Evolutionary conservation across 2,888 invertebrate genomes (phyloP).

Genomic region (Carabus problematicus): DNA sequence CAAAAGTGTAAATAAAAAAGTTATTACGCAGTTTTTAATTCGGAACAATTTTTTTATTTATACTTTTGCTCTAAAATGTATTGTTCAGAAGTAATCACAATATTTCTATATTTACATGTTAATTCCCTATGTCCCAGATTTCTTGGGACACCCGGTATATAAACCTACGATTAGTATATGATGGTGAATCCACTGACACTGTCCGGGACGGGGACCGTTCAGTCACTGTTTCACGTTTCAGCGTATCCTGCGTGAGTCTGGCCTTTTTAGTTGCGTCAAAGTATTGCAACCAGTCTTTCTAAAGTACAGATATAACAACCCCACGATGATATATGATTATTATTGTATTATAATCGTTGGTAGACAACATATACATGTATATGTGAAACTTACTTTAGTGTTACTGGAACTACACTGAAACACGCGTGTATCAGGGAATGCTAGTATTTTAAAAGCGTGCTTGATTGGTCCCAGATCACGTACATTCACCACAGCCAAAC

Average conservation of each 20-base stretch:
- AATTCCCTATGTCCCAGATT: too few relatives aligned
- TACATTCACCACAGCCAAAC: slow-evolving; percentile 93
- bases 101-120: too few relatives aligned
- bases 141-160: too few relatives aligned
- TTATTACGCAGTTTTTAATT: too few relatives aligned
- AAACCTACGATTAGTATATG: slow-evolving; percentile 56
- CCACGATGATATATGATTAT: slow-evolving; percentile 16
- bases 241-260: slow-evolving; percentile 70
- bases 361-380: not conserved
- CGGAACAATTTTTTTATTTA: too few relatives aligned
- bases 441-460: slow-evolving; percentile 92
- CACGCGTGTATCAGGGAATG: slow-evolving; percentile 91
- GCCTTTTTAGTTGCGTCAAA: slow-evolving; percentile 90
- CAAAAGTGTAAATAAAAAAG: too few relatives aligned
- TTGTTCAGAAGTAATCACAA: too few relatives aligned
- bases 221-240: slow-evolving; percentile 55
- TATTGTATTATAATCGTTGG: too few relatives aligned
- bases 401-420: slow-evolving; percentile 87
- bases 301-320: slow-evolving; percentile 48
- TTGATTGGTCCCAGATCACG: slow-evolving; percentile 88
- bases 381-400: slow-evolving; percentile 53
- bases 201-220: slow-evolving; percentile 60
- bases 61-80: too few relatives aligned
- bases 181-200: slow-evolving; percentile 59
- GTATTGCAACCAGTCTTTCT: slow-evolving; percentile 94